Conservation (phyloP, 2,797 vertebrate genomes). For the Lutjanus campechanus region DNA sequence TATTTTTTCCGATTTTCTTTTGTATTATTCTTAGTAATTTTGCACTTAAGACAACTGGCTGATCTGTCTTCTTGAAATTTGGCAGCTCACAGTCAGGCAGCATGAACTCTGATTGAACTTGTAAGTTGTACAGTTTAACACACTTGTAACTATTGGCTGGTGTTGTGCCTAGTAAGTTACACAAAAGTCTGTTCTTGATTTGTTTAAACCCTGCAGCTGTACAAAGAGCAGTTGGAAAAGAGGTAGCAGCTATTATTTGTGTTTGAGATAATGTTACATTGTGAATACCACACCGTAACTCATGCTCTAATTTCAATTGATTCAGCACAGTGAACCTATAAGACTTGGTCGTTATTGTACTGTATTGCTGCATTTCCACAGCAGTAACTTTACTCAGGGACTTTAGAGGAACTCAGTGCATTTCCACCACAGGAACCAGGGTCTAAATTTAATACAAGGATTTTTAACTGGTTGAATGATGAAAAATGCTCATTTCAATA, state of each 20-base stretch:
- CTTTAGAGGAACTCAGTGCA: too few species aligned
- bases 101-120: constrained; percentile 3
- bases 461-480: too few species aligned
- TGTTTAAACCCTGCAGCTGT: neutral
- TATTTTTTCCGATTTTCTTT: neutral
- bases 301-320: neutral
- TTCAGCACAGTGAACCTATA: neutral
- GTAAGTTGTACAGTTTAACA: constrained; percentile 6
- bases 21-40: constrained; percentile 11
- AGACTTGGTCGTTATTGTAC: neutral
- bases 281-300: neutral
- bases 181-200: neutral
- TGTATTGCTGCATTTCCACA: too few species aligned
- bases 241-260: neutral
- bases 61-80: neutral
- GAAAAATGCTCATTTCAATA: too few species aligned
- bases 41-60: neutral
- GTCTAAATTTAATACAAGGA: too few species aligned
- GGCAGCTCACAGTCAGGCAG: constrained; percentile 5
- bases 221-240: neutral
- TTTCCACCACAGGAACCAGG: too few species aligned
- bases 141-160: constrained; percentile 1
- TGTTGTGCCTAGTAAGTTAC: neutral
- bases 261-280: neutral
- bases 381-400: too few species aligned